These are phyloP conservation scores for Digitonthophagus gazella DNA, from an alignment of 2,888 invertebrate genomes.

Conservation along the genomic window DNA sequence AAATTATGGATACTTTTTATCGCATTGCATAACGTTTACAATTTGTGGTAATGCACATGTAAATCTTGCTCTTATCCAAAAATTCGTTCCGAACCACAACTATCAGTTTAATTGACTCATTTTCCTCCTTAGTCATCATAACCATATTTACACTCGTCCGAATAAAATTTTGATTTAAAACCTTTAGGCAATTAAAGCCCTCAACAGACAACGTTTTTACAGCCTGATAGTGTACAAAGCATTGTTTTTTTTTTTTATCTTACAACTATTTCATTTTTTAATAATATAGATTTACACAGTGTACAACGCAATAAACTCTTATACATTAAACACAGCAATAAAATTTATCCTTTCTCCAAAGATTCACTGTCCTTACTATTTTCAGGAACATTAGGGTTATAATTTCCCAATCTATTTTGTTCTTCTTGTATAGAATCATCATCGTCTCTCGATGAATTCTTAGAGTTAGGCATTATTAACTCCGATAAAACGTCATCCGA, in stretches of 20 bases:
- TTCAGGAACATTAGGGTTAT: conserved; percentile 35
- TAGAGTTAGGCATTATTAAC: conserved; percentile 45
- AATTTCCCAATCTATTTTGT: conserved; percentile 54
- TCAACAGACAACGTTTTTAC: too few species aligned
- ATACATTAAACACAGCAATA: too few species aligned
- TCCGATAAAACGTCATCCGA: conserved; percentile 56
- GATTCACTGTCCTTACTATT: conserved; percentile 17
- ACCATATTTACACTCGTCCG: too few species aligned
- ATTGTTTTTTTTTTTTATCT: conserved; percentile 21
- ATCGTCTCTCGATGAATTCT: conserved; percentile 30
- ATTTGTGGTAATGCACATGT: too few species aligned
- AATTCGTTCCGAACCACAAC: too few species aligned
- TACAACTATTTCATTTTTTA: conserved; percentile 8
- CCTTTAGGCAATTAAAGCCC: too few species aligned
- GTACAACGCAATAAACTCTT: too few species aligned
- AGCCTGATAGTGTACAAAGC: not conserved
- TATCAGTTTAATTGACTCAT: too few species aligned
- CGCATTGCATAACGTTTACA: too few species aligned
- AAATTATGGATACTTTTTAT: too few species aligned
- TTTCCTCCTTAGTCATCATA: too few species aligned
- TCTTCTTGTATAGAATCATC: conserved; percentile 53
- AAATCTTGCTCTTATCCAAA: too few species aligned
- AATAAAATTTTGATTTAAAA: not conserved
- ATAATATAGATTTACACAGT: conserved; percentile 9
- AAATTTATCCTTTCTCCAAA: conserved; percentile 6